Evolutionary conservation across 2,113 vertebrate species (phyloP), one percentile per base, ranked within the genome.

Genomic region (Oncorhynchus keta): DNA sequence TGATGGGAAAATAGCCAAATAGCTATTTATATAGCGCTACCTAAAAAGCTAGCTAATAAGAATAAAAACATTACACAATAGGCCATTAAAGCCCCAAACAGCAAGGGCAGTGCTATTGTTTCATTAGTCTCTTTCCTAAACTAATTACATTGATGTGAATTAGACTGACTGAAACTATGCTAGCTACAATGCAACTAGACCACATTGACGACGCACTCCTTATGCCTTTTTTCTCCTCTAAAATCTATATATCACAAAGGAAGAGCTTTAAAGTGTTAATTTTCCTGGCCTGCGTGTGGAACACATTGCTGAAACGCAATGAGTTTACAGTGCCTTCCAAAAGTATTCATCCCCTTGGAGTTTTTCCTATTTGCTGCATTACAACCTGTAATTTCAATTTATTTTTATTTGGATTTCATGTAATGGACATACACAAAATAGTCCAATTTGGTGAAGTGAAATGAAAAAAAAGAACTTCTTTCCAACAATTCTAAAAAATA

Each of bases 241-340:
- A 55, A 87, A 85, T 78, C 65, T 81, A 79, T 70, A 77, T 75
- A 85, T 83, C 76, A 87, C 80, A 77, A 86, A 87, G 74, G 73
- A 86, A 84, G 81, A 86, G 90, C 91, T 92, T 93, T 93, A 85
- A 92, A 92, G 89, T 89, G 91, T 87, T 93, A 85, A 93, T 91
- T 89, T 87, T 86, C 80, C 79, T 18, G 49, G 12, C 49, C 12
- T 51, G 12, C 39, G 45, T 66, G 45, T 51, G 80, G 87, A 90
- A 92, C 88, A 90, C 89, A 89, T 91, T 89, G 90, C 90, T 90
- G 82, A 90, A 92, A 87, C 79, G 68, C 82, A 90, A 92, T 87
- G 93, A 92, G 84, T 92, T 92, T 93, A 32, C 32, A 35, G 32
- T 35, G 32, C 32, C 32, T 35, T 35, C 5, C 32, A 35, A 6